Percentiles rank a stretch among this genome's conserved stretches.
Conservation (phyloP, 1,140 invertebrate genomes). For the Dreissena polymorpha region DNA sequence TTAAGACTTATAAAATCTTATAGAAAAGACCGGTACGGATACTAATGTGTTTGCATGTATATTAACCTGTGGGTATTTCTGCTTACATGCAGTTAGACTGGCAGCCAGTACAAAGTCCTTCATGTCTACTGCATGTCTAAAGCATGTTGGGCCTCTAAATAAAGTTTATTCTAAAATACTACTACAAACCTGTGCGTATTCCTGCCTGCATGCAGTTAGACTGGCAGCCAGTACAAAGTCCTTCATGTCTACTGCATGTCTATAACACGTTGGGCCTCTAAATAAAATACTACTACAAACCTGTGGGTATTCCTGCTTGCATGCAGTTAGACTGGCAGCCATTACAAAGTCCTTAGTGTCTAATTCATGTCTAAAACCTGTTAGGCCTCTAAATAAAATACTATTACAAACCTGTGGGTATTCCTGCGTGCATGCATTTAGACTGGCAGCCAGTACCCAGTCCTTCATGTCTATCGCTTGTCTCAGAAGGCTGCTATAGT, state of each 20-base stretch:
- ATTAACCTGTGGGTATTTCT: constrained; percentile 61
- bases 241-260: constrained; percentile 56
- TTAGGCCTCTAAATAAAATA: constrained; percentile 16
- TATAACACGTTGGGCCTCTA: no score
- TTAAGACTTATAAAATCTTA: no score
- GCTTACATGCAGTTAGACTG: constrained; percentile 50
- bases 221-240: constrained; percentile 67
- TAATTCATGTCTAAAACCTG: constrained; percentile 60
- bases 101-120: constrained; percentile 66
- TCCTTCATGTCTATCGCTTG: constrained; percentile 63
- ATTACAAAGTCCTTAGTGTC: constrained; percentile 63
- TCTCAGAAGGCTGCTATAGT: constrained; percentile 56
- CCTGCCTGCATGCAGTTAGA: constrained; percentile 47
- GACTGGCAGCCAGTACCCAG: constrained; percentile 64
- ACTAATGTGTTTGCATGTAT: no score
- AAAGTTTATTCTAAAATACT: no score
- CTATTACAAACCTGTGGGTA: constrained; percentile 59
- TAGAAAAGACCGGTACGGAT: no score
- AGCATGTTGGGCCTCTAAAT: no score
- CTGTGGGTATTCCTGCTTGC: constrained; percentile 60
- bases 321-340: constrained; percentile 60
- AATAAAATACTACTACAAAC: constrained; percentile 18
- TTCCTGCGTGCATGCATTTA: constrained; percentile 50
- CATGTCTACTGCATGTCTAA: constrained; percentile 54
- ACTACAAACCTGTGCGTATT: constrained; percentile 61